These are phyloP conservation scores for Narcine bancroftii DNA, from an alignment of 2,113 vertebrate genomes.

Conservation along the genomic window DNA sequence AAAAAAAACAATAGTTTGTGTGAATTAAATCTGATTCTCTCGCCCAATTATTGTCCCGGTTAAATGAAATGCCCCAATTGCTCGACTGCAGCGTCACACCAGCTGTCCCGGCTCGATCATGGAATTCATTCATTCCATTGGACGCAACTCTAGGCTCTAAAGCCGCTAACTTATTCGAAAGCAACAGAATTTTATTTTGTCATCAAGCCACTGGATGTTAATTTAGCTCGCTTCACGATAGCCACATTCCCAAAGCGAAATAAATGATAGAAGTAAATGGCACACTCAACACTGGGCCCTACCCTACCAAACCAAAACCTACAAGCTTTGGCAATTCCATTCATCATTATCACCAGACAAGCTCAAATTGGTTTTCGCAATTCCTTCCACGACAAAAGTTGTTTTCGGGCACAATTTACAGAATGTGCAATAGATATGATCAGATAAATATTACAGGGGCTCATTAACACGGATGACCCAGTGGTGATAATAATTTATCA, in stretches of 20 bases:
- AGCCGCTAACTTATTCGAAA: slow-evolving; percentile 44
- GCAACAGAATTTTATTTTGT: background rate
- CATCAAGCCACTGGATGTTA: slow-evolving; percentile 3
- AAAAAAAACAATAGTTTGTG: background rate
- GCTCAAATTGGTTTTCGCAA: background rate
- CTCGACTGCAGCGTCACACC: slow-evolving; percentile 43
- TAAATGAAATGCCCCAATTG: slow-evolving; percentile 47
- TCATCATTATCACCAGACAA: slow-evolving; percentile 2
- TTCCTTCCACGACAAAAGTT: background rate
- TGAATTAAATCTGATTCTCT: slow-evolving; percentile 33
- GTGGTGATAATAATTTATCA: background rate
- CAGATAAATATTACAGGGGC: background rate
- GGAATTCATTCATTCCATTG: slow-evolving; percentile 46
- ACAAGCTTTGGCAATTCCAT: background rate
- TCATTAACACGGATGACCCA: background rate
- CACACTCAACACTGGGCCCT: background rate
- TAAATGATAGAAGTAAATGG: slow-evolving; percentile 9
- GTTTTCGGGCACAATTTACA: background rate
- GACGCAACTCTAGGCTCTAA: slow-evolving; percentile 48
- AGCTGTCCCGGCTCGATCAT: slow-evolving; percentile 46
- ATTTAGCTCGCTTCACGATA: slow-evolving; percentile 8
- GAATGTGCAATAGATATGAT: background rate
- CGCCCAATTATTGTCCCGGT: slow-evolving; percentile 39
- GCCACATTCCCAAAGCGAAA: slow-evolving; percentile 19
- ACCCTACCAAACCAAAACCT: background rate